Base-by-base conservation (phyloP, 2,888 invertebrate genomes). In the Dolichopus griseipennis region DNA sequence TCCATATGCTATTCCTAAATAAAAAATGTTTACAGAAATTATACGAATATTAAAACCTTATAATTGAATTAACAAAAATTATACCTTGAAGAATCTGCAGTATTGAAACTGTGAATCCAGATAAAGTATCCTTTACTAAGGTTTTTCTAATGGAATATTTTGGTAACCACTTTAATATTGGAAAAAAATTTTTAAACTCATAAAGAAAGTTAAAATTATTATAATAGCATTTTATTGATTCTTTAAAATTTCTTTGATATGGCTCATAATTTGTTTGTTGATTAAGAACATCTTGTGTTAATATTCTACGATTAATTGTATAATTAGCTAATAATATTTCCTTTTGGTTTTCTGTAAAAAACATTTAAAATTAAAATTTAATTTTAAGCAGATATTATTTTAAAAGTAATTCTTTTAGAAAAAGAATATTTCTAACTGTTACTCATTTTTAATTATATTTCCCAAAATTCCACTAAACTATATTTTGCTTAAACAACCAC, bases 51-150 rank as follows among this genome's bases (percentile, higher is more conserved):
- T n/a, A n/a, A n/a, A n/a, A n/a, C n/a, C n/a, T n/a, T n/a, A n/a
- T n/a, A 27, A 27, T n/a, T n/a, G n/a, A 27, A 4, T 27, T 5
- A 27, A 27, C 2, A 27, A 27, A 27, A 27, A 27, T 27, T 27
- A 27, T 27, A 68, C 88, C 92, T 83, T 93, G 92, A 0, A 92
- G 92, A 75, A 93, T 91, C 76, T 92, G 91, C 89, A 93, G 90
- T 68, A 93, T 86, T 52, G 90, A 92, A 5, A 93, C 90, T 0
- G 94, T 94, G 64, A 91, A 81, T 1, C 94, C 94, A n/a, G 92
- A 85, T 64, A 92, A 85, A 15, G 91, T 75, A 80, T 95, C 94
- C n/a, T 85, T 83, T 0, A 86, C 70, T 9, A 92, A 79, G 76
- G 89, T 83, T 33, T 82, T 79, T 73, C 81, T 84, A 80, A 85